Evolutionary conservation across 2,113 vertebrate genomes (phyloP).

Genomic region (Nestor notabilis): DNA sequence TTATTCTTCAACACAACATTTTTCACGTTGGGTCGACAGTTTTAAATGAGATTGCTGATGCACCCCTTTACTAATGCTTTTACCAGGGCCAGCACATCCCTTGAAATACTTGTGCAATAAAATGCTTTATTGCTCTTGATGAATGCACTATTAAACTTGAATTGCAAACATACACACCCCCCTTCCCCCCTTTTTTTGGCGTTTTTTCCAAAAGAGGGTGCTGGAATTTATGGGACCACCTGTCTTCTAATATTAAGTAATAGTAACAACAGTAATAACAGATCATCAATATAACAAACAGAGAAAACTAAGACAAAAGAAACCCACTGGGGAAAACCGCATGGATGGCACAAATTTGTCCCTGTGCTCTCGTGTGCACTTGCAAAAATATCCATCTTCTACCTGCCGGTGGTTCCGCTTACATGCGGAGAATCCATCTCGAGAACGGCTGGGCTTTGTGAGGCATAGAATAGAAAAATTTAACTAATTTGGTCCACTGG

Average conservation of each 20-base stretch:
- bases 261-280: background rate
- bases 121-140: constrained; percentile 60
- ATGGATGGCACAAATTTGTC: background rate
- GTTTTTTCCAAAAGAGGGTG: background rate
- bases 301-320: background rate
- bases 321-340: background rate
- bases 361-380: background rate
- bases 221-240: constrained; percentile 13
- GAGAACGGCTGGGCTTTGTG: constrained; percentile 24
- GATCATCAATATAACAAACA: background rate
- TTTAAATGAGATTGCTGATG: constrained; percentile 67
- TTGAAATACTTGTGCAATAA: constrained; percentile 55
- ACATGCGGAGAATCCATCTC: background rate
- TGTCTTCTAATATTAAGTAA: background rate
- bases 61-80: constrained; percentile 55
- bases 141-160: constrained; percentile 33
- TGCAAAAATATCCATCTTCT: constrained; percentile 7
- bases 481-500: constrained; percentile 33
- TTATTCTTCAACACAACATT: constrained; percentile 65
- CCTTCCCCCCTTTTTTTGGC: background rate
- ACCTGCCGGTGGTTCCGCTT: background rate
- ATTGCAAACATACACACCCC: constrained; percentile 1
- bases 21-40: constrained; percentile 61
- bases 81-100: constrained; percentile 36
- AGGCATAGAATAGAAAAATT: constrained; percentile 21